These are phyloP conservation scores for Apantesis nais DNA, from an alignment of 2,888 invertebrate genomes.

Conservation along the genomic window DNA sequence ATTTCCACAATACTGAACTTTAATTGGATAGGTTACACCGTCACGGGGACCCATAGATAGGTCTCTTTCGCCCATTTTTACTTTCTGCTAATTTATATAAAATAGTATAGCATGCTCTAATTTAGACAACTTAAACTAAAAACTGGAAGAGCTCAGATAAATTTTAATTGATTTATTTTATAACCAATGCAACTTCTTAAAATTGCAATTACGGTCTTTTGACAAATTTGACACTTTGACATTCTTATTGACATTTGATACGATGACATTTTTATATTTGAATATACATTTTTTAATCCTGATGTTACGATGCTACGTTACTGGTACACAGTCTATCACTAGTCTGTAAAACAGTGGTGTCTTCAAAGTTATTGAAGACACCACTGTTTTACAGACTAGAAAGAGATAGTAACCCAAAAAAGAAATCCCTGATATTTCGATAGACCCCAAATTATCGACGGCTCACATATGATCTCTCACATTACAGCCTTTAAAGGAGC, in stretches of 20 bases:
- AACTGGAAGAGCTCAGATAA: conserved; percentile 24
- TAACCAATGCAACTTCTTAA: conserved; percentile 20
- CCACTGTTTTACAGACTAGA: too few relatives aligned
- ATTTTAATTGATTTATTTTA: conserved; percentile 23
- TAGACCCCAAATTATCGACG: too few relatives aligned
- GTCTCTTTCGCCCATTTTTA: conserved; percentile 85
- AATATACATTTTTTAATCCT: background rate
- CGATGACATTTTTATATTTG: background rate
- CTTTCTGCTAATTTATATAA: conserved; percentile 39
- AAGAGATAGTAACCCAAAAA: too few relatives aligned
- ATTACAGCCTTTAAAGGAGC: too few relatives aligned
- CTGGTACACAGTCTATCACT: too few relatives aligned
- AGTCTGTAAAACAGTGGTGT: too few relatives aligned
- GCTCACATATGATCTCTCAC: too few relatives aligned
- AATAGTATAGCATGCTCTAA: conserved; percentile 49
- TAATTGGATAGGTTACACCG: conserved; percentile 92
- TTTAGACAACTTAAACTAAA: conserved; percentile 34
- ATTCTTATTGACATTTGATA: background rate
- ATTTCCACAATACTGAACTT: conserved; percentile 96
- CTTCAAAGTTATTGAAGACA: too few relatives aligned
- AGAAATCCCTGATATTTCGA: too few relatives aligned
- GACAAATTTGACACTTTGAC: conserved; percentile 33
- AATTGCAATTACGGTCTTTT: conserved; percentile 27
- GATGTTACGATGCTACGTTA: background rate
- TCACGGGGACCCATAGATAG: conserved; percentile 88